Evolutionary conservation across 1,140 invertebrate genomes (phyloP), one percentile per base, ranked within the genome.

Genomic region (Cyphomyrmex costatus): DNA sequence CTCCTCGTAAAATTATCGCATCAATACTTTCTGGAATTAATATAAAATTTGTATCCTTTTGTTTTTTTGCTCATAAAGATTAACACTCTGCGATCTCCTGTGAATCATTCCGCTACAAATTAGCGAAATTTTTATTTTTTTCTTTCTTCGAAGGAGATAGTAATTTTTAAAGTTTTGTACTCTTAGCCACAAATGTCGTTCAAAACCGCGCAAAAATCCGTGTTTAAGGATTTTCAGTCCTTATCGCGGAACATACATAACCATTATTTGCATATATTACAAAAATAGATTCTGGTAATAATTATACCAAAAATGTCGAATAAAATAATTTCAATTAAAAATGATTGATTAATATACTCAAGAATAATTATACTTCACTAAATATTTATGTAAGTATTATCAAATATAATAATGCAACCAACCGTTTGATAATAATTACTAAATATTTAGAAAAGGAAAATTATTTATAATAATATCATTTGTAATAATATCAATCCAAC

Each of bases 201-300:
- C 14, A 58, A 46, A 58, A 58, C 12, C 36, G 24, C 14, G 61
- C 12, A 14, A 66, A 14, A 66, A 36, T 24, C 2, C 3, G 14
- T 24, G 8, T 68, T 53, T 53, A 7, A 53, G 14, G 46, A 66
- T 53, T 79, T 80, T 49, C 46, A 79, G 16, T 24, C 42, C 61
- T 21, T 10, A 63, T 65, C 46, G 12, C 30, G 27, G n/a, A 21
- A 65, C 19, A 14, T 46, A 65, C 19, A 14, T 46, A 12, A 16
- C 14, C 27, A 16, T 56, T 74, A 56, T 8, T 33, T n/a, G 63
- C 24, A 14, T 33, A 30, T 8, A 42, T 8, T 36, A 36, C 7
- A 42, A 42, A 33, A 42, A 10, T 10, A 42, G 10, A 42, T 1
- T 10, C 36, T 42, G 36, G 36, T 10, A 42, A 42, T 12, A 42